phyloP scores from a whole-genome alignment of 2,888 invertebrate species.

The Aleiodes alternator region DNA sequence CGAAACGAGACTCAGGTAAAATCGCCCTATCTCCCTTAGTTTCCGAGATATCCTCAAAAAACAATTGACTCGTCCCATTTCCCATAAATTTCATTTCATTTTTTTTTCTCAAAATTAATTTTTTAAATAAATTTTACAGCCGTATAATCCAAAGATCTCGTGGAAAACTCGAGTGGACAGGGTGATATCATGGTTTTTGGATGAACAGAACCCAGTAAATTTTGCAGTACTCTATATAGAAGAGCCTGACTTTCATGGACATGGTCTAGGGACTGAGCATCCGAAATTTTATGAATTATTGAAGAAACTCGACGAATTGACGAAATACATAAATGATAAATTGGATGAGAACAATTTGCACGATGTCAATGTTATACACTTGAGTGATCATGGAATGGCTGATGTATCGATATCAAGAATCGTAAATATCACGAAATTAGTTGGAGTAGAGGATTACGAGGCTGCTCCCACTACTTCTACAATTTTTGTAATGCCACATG shows the following conservation, averaged over 20 bases:
- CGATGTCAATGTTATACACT: conserved; percentile 80
- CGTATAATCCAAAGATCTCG: conserved; percentile 66
- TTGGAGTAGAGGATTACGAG: conserved; percentile 76
- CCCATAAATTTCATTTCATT: conserved; percentile 5
- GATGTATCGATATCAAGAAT: conserved; percentile 77
- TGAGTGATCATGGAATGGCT: conserved; percentile 86
- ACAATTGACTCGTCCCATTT: background rate
- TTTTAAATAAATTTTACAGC: conserved; percentile 62
- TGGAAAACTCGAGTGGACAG: conserved; percentile 79
- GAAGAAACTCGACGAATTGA: conserved; percentile 77
- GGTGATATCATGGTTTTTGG: conserved; percentile 78
- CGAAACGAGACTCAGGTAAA: no score
- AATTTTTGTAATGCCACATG: conserved; percentile 79
- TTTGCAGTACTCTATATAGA: conserved; percentile 83
- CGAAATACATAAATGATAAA: conserved; percentile 78
- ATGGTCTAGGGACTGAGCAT: conserved; percentile 79
- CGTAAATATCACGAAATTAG: conserved; percentile 78
- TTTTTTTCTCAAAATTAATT: conserved; percentile 19
- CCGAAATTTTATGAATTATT: conserved; percentile 74
- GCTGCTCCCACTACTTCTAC: conserved; percentile 78
- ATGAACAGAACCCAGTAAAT: conserved; percentile 80
- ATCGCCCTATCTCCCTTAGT: no score
- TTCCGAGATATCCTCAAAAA: no score
- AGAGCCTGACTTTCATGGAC: conserved; percentile 82
- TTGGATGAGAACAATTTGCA: conserved; percentile 77